Evolutionary conservation across 2,888 invertebrate species (phyloP).

Genomic region (Melanophora roralis): DNA sequence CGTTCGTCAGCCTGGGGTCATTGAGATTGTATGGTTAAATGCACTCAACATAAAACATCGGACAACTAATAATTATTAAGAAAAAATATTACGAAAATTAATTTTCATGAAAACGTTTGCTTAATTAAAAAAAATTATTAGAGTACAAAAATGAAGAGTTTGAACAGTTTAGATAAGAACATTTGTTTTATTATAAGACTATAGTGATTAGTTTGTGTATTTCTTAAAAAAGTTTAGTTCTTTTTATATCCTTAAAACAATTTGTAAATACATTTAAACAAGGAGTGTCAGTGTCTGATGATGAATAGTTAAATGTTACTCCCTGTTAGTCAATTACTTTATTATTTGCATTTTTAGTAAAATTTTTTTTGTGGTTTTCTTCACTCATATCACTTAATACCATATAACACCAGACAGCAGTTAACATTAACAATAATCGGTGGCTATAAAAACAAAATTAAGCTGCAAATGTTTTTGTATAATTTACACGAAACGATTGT

Average conservation of each 20-base stretch:
- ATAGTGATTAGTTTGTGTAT: too few species aligned
- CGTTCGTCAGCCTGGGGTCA: conserved; percentile 31
- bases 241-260: too few species aligned
- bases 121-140: background rate
- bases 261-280: too few species aligned
- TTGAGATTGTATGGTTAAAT: conserved; percentile 40
- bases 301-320: too few species aligned
- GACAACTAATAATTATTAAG: conserved; percentile 25
- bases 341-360: conserved; percentile 9
- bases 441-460: background rate
- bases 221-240: too few species aligned
- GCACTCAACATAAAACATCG: conserved; percentile 5
- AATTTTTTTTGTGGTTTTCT: conserved; percentile 27
- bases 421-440: background rate
- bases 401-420: conserved; percentile 19
- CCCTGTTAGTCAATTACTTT: conserved; percentile 10
- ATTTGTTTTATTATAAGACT: too few species aligned
- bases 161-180: too few species aligned
- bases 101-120: background rate
- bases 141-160: background rate
- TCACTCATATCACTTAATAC: conserved; percentile 31
- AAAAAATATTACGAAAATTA: conserved; percentile 34
- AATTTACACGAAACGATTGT: conserved; percentile 50
- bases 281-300: too few species aligned
- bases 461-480: conserved; percentile 8